Evolutionary conservation across 2,797 vertebrate genomes (phyloP).

Genomic region (Taenioides sp.): DNA sequence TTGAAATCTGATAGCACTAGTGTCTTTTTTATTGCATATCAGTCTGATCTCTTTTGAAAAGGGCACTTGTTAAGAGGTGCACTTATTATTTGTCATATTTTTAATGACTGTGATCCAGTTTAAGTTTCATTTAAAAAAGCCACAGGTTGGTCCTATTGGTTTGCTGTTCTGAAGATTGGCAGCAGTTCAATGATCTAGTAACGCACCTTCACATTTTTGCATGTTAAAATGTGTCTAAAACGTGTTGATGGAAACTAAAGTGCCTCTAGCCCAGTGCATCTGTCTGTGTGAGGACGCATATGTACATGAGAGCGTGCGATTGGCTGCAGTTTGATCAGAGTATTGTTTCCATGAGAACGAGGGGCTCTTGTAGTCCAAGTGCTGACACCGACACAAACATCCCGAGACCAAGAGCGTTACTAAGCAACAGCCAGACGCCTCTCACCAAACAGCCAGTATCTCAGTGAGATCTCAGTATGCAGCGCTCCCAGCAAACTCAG

Average conservation of each 20-base stretch:
- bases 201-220: neutral
- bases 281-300: constrained; percentile 2
- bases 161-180: neutral
- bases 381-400: constrained; percentile 48
- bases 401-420: constrained; percentile 53
- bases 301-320: neutral
- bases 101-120: neutral
- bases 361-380: constrained; percentile 24
- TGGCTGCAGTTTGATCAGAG: neutral
- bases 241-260: neutral
- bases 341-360: constrained; percentile 13
- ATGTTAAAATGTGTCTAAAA: neutral
- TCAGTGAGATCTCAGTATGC: constrained; percentile 15
- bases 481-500: constrained; percentile 4
- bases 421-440: constrained; percentile 67
- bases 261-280: neutral
- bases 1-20: too few species aligned
- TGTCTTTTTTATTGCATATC: too few species aligned
- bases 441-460: constrained; percentile 51
- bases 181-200: neutral
- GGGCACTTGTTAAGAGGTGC: too few species aligned
- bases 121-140: neutral
- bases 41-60: too few species aligned
- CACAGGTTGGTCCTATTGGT: neutral
- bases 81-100: neutral